These are phyloP conservation scores for Spilosoma lubricipeda DNA, from an alignment of 2,888 invertebrate genomes.

Conservation along the genomic window DNA sequence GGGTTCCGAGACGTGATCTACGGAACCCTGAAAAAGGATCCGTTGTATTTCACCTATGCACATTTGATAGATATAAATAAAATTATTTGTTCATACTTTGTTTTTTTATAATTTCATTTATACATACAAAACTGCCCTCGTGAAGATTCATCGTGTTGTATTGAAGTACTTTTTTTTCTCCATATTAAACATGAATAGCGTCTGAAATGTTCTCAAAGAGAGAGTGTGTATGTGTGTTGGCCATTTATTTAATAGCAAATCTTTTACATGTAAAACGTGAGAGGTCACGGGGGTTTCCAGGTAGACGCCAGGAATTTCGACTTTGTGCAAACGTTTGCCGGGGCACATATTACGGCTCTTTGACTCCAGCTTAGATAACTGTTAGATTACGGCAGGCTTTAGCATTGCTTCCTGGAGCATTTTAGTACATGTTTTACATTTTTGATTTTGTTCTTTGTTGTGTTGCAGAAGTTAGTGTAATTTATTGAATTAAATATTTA, in stretches of 20 bases:
- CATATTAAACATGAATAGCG: constrained; percentile 16
- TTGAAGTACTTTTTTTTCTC: background rate
- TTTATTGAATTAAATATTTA: background rate
- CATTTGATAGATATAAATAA: no score
- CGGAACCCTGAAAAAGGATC: no score
- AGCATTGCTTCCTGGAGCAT: constrained; percentile 17
- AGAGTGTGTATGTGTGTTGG: constrained; percentile 7
- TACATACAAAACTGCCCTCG: background rate
- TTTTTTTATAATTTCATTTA: background rate
- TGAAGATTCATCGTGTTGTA: background rate
- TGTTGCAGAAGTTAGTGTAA: background rate
- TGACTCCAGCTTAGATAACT: constrained; percentile 43
- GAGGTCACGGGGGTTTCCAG: constrained; percentile 63
- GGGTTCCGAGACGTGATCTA: no score
- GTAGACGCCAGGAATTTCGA: constrained; percentile 70
- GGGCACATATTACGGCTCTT: constrained; percentile 60
- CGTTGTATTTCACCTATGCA: no score
- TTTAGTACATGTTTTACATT: background rate
- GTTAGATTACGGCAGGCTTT: constrained; percentile 24
- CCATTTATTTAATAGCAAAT: constrained; percentile 61
- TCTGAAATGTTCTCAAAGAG: constrained; percentile 28
- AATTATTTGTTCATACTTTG: background rate
- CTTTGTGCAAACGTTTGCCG: constrained; percentile 64
- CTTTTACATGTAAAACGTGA: constrained; percentile 65
- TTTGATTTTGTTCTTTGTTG: background rate